Conservation (phyloP, 2,113 vertebrate genomes). For the Neomonachus schauinslandi region DNA sequence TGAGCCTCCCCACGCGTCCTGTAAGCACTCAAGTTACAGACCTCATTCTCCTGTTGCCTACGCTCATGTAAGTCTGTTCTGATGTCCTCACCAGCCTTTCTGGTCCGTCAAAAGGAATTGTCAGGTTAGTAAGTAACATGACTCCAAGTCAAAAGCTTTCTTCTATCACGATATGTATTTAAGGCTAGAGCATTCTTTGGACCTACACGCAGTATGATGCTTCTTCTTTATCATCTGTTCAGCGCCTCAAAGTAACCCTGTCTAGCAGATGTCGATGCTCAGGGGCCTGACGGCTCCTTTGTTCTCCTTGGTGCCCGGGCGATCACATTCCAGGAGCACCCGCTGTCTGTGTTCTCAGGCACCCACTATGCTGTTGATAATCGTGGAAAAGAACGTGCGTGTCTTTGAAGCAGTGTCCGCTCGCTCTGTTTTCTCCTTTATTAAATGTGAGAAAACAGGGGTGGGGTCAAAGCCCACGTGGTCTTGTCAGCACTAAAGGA, state of each 20-base stretch:
- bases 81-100: neutral
- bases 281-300: neutral
- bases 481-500: neutral
- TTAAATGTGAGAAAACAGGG: neutral
- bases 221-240: neutral
- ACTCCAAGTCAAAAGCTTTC: neutral
- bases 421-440: conserved; percentile 15
- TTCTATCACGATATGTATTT: neutral
- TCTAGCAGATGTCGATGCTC: neutral
- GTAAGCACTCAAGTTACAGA: neutral
- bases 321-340: accelerated
- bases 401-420: neutral
- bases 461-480: neutral
- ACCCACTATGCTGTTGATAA: accelerated
- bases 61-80: neutral
- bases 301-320: neutral
- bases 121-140: neutral
- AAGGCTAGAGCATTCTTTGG: neutral
- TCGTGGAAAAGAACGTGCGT: neutral
- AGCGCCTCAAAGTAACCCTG: neutral
- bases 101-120: neutral
- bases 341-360: neutral
- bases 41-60: neutral
- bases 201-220: no score
- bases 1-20: neutral